Evolutionary conservation across 2,113 vertebrate genomes (phyloP), one percentile per base, ranked within the genome.

Genomic region (Tonatia bakeri): DNA sequence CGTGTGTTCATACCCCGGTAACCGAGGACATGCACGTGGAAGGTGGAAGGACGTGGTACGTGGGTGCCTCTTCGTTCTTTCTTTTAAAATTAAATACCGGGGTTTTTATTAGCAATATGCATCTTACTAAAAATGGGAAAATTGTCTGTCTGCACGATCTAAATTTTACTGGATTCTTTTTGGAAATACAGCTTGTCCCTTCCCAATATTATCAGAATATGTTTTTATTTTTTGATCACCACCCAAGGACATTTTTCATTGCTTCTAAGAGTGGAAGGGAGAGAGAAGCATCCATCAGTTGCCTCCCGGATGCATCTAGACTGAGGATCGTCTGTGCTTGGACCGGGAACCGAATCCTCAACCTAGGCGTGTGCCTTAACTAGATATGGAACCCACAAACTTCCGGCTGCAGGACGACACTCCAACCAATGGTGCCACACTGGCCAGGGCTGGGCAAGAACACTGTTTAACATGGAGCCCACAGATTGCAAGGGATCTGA

Each of bases 1-100:
- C 31, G 50, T 40, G 4, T 16, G 16, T 36, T 36, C 12, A 4
- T 40, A 13, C 15, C n/a, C 56, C 24, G 38, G 16, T 22, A 52
- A 67, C 9, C 33, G 17, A 67, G 7, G 6, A 7, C 11, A 3
- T 1, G 20, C 0, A 3, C 56, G 56, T 43, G 1, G 64, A 13
- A 36, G 14, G 24, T 15, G 22, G 38, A 36, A 61, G 19, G 6
- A 4, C 1, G 1, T 7, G 1, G 0, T 9, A 5, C 0, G 0
- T 2, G 20, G 45, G 40, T 28, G 45, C 2, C 4, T 16, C 38
- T 2, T 87, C 64, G 47, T 45, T 85, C 47, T 56, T 87, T 22
- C 47, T 79, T 4, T 40, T 80, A 16, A 52, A 64, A 28, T 11
- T 24, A 4, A 52, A 85, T 1, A 7, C 4, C 6, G 1, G 33